Evolutionary conservation across 2,797 vertebrate species (phyloP).

Genomic region (Crocidura indochinensis): DNA sequence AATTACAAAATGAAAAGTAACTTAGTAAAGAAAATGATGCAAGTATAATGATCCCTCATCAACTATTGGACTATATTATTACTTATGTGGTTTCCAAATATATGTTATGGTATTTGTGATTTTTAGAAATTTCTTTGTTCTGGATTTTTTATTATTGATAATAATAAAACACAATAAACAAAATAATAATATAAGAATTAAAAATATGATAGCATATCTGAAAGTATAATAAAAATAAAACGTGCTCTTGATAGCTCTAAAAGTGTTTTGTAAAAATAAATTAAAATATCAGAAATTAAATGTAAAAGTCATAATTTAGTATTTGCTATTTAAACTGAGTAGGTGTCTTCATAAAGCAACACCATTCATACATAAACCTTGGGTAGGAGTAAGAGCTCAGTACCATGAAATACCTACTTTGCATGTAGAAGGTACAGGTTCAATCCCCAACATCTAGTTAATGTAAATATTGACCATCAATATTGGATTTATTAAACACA

Average conservation of each 20-base stretch:
- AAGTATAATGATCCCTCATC: background rate
- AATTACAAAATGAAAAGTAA: conserved; percentile 56
- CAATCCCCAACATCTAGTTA: background rate
- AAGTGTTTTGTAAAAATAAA: background rate
- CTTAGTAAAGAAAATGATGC: conserved; percentile 22
- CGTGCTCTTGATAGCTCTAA: background rate
- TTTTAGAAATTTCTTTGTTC: background rate
- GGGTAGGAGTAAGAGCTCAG: too few relatives aligned
- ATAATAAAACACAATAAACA: background rate
- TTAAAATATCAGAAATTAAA: background rate
- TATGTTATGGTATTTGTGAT: background rate
- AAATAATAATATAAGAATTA: too few relatives aligned
- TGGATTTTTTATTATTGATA: background rate
- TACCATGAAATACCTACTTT: background rate
- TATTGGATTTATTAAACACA: too few relatives aligned
- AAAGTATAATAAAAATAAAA: background rate
- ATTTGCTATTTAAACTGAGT: background rate
- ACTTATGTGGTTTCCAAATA: background rate
- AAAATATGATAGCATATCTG: background rate
- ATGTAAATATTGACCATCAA: too few relatives aligned
- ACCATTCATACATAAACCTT: background rate
- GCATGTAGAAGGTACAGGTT: background rate
- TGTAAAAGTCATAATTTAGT: conserved; percentile 24
- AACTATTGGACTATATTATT: background rate
- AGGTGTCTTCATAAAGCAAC: background rate